Conservation (phyloP, 1,140 invertebrate genomes). For the Phthorimaea operculella region DNA sequence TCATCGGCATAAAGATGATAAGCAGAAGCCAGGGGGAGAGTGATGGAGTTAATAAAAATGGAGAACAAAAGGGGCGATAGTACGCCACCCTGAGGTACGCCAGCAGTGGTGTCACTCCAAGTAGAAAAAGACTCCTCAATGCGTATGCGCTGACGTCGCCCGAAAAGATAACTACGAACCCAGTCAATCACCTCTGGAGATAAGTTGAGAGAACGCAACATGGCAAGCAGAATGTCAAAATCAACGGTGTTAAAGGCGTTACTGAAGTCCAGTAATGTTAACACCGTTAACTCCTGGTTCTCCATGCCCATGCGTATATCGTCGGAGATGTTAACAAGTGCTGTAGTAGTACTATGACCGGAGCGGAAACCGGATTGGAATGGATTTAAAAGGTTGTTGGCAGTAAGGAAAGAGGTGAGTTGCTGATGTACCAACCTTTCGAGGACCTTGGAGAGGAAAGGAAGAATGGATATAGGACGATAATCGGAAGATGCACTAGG, state of each 20-base stretch:
- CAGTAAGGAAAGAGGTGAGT: background rate
- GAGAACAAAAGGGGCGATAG: background rate
- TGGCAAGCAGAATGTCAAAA: background rate
- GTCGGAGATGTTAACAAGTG: background rate
- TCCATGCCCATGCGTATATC: background rate
- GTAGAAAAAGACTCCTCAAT: background rate
- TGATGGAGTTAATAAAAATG: background rate
- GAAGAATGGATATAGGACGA: background rate
- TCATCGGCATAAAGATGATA: slow-evolving; percentile 6
- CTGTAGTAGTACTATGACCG: background rate
- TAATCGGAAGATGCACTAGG: slow-evolving; percentile 9
- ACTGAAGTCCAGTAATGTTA: background rate
- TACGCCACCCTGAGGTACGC: background rate
- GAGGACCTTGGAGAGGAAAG: slow-evolving; percentile 1
- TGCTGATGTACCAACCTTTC: background rate
- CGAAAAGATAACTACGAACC: background rate
- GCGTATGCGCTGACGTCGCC: background rate
- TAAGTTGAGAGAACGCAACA: background rate
- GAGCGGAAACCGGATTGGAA: background rate
- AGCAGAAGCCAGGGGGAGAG: background rate
- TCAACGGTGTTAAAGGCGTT: background rate
- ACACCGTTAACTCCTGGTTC: background rate
- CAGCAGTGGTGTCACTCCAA: background rate
- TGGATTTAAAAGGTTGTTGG: background rate
- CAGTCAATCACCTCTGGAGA: background rate